phyloP scores from a whole-genome alignment of 2,113 vertebrate genomes.

The Hippolais icterina region DNA sequence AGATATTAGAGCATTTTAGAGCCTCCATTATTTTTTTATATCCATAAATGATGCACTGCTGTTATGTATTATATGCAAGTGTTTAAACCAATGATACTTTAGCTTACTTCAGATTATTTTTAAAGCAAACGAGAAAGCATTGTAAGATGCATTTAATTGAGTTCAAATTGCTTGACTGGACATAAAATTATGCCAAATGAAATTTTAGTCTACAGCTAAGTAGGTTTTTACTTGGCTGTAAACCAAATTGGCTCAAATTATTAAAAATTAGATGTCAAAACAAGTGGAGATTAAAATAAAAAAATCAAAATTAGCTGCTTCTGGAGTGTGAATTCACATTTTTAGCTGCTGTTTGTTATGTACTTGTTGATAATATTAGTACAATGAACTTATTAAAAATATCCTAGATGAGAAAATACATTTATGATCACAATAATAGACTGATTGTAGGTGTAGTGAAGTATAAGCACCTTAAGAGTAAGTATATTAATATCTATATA shows the following conservation, averaged over 20 bases:
- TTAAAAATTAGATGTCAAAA: slow-evolving; percentile 21
- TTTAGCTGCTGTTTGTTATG: not conserved
- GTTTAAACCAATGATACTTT: not conserved
- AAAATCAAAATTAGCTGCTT: not conserved
- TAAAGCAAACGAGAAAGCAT: not conserved
- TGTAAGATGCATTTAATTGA: not conserved
- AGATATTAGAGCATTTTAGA: not conserved
- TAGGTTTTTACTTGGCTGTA: slow-evolving; percentile 17
- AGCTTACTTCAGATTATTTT: not conserved
- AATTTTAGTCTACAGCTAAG: not conserved
- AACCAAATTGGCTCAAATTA: not conserved
- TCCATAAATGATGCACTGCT: not conserved
- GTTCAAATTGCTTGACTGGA: not conserved
- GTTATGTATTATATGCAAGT: not conserved
- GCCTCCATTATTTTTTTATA: not conserved
- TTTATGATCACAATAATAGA: not conserved
- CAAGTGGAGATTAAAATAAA: not conserved
- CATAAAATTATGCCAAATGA: not conserved
- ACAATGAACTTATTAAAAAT: not conserved
- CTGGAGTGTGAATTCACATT: not conserved
- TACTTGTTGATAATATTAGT: not conserved
- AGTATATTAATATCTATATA: not conserved
- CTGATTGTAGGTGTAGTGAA: not conserved
- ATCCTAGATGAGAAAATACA: not conserved
- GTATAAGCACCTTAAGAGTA: not conserved